Conservation (phyloP, 2,888 invertebrate species). For the Callimorpha dominula region DNA sequence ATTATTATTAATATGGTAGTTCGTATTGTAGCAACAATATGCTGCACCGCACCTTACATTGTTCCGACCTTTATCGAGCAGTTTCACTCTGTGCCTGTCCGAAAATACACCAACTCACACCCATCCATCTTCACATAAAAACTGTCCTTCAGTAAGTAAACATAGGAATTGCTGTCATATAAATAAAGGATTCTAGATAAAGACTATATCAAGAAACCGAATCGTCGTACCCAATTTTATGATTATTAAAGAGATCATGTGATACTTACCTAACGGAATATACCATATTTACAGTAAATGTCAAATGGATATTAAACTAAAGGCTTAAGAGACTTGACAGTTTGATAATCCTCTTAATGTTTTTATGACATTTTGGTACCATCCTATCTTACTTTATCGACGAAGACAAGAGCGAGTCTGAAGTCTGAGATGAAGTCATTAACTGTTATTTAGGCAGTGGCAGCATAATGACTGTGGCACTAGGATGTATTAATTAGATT, state of each 20-base stretch:
- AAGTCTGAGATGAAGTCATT: no score
- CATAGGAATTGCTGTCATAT: background rate
- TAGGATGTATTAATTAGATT: no score
- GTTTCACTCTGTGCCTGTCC: no score
- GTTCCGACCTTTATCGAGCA: no score
- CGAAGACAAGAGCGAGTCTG: background rate
- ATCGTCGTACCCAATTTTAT: no score
- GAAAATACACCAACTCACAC: background rate
- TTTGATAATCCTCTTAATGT: background rate
- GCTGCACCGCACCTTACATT: no score
- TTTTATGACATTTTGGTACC: background rate
- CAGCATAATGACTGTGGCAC: no score
- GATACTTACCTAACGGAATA: background rate
- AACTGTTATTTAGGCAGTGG: no score
- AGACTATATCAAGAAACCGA: no score
- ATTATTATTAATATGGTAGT: no score
- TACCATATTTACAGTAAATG: background rate
- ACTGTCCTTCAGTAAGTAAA: background rate
- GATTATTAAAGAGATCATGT: no score
- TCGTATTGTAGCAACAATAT: no score
- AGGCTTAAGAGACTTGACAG: background rate
- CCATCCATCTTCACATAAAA: background rate
- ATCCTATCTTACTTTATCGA: background rate
- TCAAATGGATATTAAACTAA: background rate
- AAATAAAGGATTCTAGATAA: background rate